phyloP scores from a whole-genome alignment of 2,113 vertebrate genomes.

The Ramphastos sulfuratus region DNA sequence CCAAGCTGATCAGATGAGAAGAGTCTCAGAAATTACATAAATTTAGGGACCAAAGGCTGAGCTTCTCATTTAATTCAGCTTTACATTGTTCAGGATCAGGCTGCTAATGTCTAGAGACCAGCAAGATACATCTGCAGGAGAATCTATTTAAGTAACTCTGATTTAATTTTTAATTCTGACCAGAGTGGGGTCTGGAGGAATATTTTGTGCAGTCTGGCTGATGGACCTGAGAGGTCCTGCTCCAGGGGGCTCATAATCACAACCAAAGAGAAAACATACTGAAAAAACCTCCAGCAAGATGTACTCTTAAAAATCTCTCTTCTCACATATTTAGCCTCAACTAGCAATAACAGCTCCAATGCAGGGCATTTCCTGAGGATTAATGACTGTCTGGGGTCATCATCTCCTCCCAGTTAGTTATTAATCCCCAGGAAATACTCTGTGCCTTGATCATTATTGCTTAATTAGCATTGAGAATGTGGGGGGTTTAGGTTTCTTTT shows the following conservation, averaged over 20 bases:
- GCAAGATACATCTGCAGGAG: not conserved
- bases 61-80: not conserved
- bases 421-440: conserved; percentile 81
- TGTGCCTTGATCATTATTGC: conserved; percentile 75
- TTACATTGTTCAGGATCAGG: not conserved
- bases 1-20: rapidly evolving
- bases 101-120: not conserved
- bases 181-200: not conserved
- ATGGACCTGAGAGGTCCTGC: not conserved
- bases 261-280: conserved; percentile 14
- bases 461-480: conserved; percentile 76
- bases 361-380: conserved; percentile 80
- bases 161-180: not conserved
- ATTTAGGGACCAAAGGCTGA: not conserved
- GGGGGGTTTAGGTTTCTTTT: conserved; percentile 69
- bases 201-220: not conserved
- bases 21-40: not conserved
- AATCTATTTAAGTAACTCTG: not conserved
- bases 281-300: conserved; percentile 14
- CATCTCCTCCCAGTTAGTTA: conserved; percentile 76
- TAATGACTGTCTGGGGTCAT: conserved; percentile 81
- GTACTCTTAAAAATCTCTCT: not conserved
- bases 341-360: conserved; percentile 74
- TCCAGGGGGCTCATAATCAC: not conserved
- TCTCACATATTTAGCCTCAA: conserved; percentile 66